Percentiles rank a stretch among this genome's conserved stretches.
phyloP scores from a whole-genome alignment of 2,113 vertebrate genomes.

The Castor canadensis region DNA sequence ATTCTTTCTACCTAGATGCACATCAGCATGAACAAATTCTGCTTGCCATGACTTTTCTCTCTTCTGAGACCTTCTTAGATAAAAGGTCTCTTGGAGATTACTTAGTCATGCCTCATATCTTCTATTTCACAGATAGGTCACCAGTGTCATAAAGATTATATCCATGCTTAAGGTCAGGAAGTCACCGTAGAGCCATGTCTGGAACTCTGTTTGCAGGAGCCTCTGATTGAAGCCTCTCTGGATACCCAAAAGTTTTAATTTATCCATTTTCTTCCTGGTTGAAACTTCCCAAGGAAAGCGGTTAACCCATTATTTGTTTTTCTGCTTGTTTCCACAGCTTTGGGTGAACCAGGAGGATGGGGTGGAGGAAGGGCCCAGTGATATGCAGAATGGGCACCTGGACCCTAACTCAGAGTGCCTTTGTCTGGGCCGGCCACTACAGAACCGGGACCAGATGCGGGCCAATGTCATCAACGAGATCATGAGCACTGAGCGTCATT shows the following conservation, averaged over 20 bases:
- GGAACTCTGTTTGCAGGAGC: neutral
- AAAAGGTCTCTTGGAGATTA: neutral
- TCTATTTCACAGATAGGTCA: conserved; percentile 5
- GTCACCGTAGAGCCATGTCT: neutral
- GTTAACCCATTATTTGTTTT: conserved; percentile 51
- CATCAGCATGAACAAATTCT: neutral
- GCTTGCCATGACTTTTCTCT: neutral
- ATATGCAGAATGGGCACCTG: conserved; percentile 97
- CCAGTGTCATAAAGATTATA: neutral
- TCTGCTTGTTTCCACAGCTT: conserved; percentile 85
- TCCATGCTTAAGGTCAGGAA: neutral
- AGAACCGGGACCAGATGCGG: conserved; percentile 99
- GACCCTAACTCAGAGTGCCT: conserved; percentile 97
- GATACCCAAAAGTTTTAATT: conserved; percentile 29
- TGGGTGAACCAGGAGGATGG: conserved; percentile 99
- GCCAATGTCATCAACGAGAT: conserved; percentile 99
- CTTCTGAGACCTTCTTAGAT: neutral
- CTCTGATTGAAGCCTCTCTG: conserved; percentile 31
- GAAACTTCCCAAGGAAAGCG: neutral
- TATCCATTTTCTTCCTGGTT: conserved; percentile 3
- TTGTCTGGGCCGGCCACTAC: conserved; percentile 94
- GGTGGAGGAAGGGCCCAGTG: conserved; percentile 95
- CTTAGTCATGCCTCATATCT: neutral
- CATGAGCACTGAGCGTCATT: conserved; percentile 99
- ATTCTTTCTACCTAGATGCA: neutral